Evolutionary conservation across 2,888 invertebrate species (phyloP), one percentile per base, ranked within the genome.

Genomic region (Fragum fragum): DNA sequence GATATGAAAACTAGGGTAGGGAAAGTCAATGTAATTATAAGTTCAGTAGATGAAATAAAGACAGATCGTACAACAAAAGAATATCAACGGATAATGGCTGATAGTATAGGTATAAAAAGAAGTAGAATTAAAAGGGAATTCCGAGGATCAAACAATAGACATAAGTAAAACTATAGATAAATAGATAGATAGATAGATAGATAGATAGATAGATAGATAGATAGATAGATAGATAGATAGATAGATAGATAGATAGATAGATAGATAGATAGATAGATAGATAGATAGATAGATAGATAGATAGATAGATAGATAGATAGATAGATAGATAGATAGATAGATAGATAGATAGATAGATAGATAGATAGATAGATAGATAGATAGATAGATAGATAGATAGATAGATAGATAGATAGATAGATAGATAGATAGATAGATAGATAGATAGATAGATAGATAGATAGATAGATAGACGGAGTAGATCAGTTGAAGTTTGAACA

Each of bases 211-310:
- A 36, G 32, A 52, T 52, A n/a, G 52, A 52, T 52, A 16, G 18
- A 52, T 52, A n/a, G 52, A 52, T 52, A n/a, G 52, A 52, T 52
- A n/a, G 52, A 52, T 52, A n/a, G 52, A 52, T 52, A n/a, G 52
- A 52, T 52, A n/a, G 52, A 52, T 52, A n/a, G 52, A 52, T 52
- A n/a, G 52, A 52, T 52, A n/a, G 52, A 52, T 52, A n/a, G 52
- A 52, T 52, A n/a, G 52, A 52, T 52, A n/a, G 52, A 52, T 52
- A n/a, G 52, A 52, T 52, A n/a, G 52, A 52, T 52, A n/a, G 52
- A 52, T 52, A n/a, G 52, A 52, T 52, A n/a, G 52, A 52, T 52
- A 52, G 18, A 52, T 52, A 16, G 52, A 52, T 52, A n/a, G 52
- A 16, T 52, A 52, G 18, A n/a, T 7, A n/a, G 57, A 57, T 57